Evolutionary conservation across 2,797 vertebrate species (phyloP), one percentile per base, ranked within the genome.

Genomic region (Tenualosa ilisha): DNA sequence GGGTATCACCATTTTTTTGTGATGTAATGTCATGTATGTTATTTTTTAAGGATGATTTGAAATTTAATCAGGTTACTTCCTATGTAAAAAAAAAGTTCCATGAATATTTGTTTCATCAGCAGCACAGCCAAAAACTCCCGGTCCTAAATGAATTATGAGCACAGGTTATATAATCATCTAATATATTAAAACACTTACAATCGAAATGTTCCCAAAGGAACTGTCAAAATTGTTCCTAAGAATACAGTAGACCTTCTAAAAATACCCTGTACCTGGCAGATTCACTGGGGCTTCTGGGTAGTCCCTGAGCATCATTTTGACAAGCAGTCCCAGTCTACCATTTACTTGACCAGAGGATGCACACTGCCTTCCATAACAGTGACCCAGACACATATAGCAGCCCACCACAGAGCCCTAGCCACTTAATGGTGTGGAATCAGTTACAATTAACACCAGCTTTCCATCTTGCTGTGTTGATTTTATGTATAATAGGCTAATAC

Each of bases 241-340:
- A 79, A 79, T 79, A 79, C 72, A 79, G 72, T 40, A 79, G 72
- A 79, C 37, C 72, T 79, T 20, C 72, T 79, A 79, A 22, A 79
- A 79, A 79, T 79, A 79, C 9, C 72, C 72, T 8, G 37, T 43
- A 37, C 40, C 72, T 43, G 72, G 20, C 72, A 79, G 72, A 79
- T 40, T 79, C 72, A 79, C 37, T 46, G 72, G 22, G 72, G 72
- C 40, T 79, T 46, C 72, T 22, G 37, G 37, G 40, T 20, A 20
- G 72, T 79, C 40, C 40, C 72, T 43, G 15, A 17, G 72, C 72
- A 46, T 79, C 72, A 43, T 79, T 46, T 79, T 46, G 72, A 79
- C 37, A 79, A 79, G 72, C 37, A 46, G 37, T 79, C 17, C 72
- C 72, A 79, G 43, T 79, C 40, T 46, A 79, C 17, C 37, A 22